Base-by-base conservation (phyloP, 2,797 vertebrate species). In the Epinephelus malabaricus region DNA sequence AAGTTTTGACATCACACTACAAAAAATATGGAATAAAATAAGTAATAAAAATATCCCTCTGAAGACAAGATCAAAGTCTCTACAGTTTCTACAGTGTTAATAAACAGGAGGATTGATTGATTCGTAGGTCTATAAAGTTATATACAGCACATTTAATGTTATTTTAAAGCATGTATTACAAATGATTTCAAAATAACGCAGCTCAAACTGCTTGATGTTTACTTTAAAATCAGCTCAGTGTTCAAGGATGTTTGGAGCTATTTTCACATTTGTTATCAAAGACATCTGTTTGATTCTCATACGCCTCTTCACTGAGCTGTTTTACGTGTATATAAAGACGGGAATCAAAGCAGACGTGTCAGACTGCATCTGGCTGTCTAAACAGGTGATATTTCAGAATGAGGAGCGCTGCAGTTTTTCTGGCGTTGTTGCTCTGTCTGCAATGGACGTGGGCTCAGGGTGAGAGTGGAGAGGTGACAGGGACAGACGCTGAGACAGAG, bases 391-490 rank as follows among this genome's bases (percentile, higher is more conserved):
- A 46, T 9, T 76, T 60, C 54, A 79, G 23, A 58, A 81, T 79
- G 73, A 78, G 15, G 21, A 6, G 5, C 27, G 25, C 23, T 68
- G 6, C 72, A 23, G 5, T 18, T 59, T 63, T 61, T 54, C 51
- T 82, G 38, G 17, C 5, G 2, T 30, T 66, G 40, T 71, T 81
- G 60, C 62, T 86, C 53, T 79, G 58, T 53, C 69, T 77, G 45
- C 12, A 40, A 25, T 14, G 68, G 67, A 59, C 47, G 10, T 49
- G 65, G 69, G 62, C 79, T 76, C 59, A 58, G 45, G 14, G 13
- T 10, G 60, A 67, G 12, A 53, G 30, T 6, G 46, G 40, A 65
- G 45, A 40, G 55, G 23, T 10, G 14, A 59, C 58, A 40, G 10
- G 13, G 46, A 15, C 58, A 1, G 11, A 50, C 51, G 59, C 9